Percentiles rank a stretch among this genome's conserved stretches.
These are phyloP conservation scores for Aphrocallistes beatrix DNA, from an alignment of 37 sponge, comb jelly and placozoan genomes.

Conservation along the genomic window DNA sequence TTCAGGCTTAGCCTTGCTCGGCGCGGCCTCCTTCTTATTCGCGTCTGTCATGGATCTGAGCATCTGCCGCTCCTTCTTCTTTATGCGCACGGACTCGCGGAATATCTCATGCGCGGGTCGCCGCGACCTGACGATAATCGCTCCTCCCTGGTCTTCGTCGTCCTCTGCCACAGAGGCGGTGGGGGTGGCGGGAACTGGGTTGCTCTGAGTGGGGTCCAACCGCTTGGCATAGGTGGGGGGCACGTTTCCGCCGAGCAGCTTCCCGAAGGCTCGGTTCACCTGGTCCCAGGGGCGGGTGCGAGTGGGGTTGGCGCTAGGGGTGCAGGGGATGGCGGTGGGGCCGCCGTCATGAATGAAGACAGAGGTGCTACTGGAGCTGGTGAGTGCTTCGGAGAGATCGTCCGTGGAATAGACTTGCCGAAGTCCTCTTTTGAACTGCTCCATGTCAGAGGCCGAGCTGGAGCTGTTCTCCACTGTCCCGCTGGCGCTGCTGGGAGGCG, in stretches of 20 bases:
- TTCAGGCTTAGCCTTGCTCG: not conserved
- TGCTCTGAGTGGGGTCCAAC: not conserved
- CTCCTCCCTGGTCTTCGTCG: constrained; percentile 1
- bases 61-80: not conserved
- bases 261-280: not conserved
- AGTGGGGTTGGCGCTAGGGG: not conserved
- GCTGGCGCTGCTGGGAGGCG: not conserved
- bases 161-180: not conserved
- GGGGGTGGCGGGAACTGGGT: too few relatives aligned
- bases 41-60: not conserved
- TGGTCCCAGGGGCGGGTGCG: not conserved
- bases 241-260: not conserved
- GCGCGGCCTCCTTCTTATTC: not conserved
- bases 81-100: not conserved
- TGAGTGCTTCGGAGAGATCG: not conserved
- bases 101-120: constrained; percentile 2
- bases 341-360: not conserved
- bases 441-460: not conserved
- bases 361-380: not conserved
- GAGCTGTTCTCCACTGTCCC: too few relatives aligned
- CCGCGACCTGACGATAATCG: not conserved
- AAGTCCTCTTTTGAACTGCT: not conserved
- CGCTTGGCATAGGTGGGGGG: not conserved
- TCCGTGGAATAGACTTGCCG: not conserved
- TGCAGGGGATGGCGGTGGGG: not conserved